phyloP scores from a whole-genome alignment of 2,797 vertebrate species.

The Peromyscus aztecus region DNA sequence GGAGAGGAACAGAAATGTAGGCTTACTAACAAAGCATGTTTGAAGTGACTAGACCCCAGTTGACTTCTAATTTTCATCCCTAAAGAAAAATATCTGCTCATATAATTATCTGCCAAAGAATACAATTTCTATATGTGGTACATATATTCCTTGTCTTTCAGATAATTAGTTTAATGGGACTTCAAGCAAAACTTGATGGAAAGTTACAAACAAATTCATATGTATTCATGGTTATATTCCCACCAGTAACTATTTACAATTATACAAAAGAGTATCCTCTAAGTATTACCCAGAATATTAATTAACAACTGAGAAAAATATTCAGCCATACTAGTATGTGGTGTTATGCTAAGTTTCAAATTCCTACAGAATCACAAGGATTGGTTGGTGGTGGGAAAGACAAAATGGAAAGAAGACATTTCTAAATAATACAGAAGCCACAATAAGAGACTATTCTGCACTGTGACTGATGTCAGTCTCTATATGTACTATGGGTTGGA shows the following conservation, averaged over 20 bases:
- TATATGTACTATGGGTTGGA: neutral
- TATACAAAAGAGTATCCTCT: neutral
- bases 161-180: neutral
- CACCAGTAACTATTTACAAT: neutral
- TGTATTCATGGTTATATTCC: neutral
- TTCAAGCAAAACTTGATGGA: neutral
- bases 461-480: neutral
- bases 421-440: neutral
- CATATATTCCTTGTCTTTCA: neutral
- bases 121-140: neutral
- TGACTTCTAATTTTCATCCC: neutral
- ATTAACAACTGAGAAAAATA: neutral
- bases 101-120: neutral
- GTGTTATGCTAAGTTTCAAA: neutral
- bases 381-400: neutral
- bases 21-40: neutral
- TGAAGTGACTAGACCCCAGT: neutral
- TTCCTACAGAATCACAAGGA: neutral
- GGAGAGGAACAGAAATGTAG: neutral
- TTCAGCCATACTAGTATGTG: neutral
- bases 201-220: neutral
- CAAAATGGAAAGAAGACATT: conserved; percentile 40
- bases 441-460: neutral
- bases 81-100: neutral
- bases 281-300: conserved; percentile 22